These are phyloP conservation scores for Drosophila ironensis DNA, from an alignment of 1,140 invertebrate species.

Conservation along the genomic window DNA sequence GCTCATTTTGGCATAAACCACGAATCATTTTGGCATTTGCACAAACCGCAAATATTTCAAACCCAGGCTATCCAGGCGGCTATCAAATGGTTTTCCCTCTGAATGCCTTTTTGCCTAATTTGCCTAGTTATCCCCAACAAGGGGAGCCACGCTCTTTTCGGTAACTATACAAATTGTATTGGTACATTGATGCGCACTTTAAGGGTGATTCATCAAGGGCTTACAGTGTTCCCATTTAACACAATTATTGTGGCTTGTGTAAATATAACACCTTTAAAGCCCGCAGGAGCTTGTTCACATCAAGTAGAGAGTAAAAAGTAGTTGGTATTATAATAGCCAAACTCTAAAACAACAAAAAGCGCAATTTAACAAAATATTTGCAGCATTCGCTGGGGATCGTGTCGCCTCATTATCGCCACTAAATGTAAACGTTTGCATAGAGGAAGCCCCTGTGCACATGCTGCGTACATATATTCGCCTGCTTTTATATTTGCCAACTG, in stretches of 20 bases:
- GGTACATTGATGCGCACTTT: too few species aligned
- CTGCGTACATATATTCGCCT: conserved; percentile 13
- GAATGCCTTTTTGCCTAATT: conserved; percentile 29
- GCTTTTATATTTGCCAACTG: conserved; percentile 44
- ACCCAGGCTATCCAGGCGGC: conserved; percentile 12
- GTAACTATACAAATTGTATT: too few species aligned
- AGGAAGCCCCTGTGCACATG: too few species aligned
- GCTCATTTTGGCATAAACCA: conserved; percentile 18
- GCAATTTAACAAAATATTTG: conserved; percentile 9
- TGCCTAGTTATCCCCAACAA: conserved; percentile 41
- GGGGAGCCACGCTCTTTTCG: too few species aligned
- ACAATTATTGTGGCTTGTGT: too few species aligned
- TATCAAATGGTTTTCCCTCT: conserved; percentile 16
- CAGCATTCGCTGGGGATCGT: background rate
- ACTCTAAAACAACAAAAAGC: background rate
- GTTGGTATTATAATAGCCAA: too few species aligned
- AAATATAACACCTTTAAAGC: too few species aligned
- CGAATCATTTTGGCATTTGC: conserved; percentile 35
- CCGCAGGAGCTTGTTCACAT: too few species aligned
- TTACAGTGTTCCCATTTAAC: too few species aligned
- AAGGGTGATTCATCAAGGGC: too few species aligned
- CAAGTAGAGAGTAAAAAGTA: too few species aligned
- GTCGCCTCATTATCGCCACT: conserved; percentile 24
- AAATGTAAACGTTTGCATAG: conserved; percentile 40
- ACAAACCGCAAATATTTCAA: conserved; percentile 51